Evolutionary conservation across 1,140 invertebrate genomes (phyloP).

Genomic region (Saccostrea glomerata): DNA sequence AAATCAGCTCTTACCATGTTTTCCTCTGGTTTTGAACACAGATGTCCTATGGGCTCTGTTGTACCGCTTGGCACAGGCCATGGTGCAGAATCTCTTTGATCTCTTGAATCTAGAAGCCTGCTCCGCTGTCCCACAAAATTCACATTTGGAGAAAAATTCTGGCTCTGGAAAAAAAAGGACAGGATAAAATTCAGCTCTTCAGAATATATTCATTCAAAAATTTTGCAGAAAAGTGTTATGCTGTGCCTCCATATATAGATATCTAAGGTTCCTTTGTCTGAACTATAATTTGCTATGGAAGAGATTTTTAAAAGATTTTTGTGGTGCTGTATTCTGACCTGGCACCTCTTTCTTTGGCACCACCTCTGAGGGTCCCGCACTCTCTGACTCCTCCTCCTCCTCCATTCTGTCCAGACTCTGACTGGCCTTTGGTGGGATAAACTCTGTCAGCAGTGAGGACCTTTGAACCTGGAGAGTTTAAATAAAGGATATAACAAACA

Average conservation of each 20-base stretch:
- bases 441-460: slow-evolving; percentile 76
- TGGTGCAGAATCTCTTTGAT: slow-evolving; percentile 88
- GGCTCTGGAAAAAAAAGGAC: neutral
- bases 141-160: slow-evolving; percentile 81
- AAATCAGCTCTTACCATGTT: slow-evolving; percentile 42
- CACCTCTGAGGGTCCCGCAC: slow-evolving; percentile 38
- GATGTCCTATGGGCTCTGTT: slow-evolving; percentile 79
- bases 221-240: neutral
- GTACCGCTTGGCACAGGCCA: slow-evolving; percentile 86
- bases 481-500: neutral
- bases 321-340: neutral
- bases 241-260: neutral
- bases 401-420: slow-evolving; percentile 56
- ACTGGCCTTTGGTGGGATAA: slow-evolving; percentile 72
- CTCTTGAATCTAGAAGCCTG: slow-evolving; percentile 87
- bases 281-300: no score
- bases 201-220: neutral
- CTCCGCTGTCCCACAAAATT: slow-evolving; percentile 88
- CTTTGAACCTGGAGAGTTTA: slow-evolving; percentile 72
- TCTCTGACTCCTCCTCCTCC: slow-evolving; percentile 47
- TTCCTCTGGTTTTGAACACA: slow-evolving; percentile 67
- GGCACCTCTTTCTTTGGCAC: slow-evolving; percentile 23
- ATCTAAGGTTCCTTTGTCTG: neutral
- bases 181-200: neutral
- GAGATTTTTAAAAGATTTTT: no score